Conservation (phyloP, 2,888 invertebrate genomes). For the Latrodectus hesperus region DNA sequence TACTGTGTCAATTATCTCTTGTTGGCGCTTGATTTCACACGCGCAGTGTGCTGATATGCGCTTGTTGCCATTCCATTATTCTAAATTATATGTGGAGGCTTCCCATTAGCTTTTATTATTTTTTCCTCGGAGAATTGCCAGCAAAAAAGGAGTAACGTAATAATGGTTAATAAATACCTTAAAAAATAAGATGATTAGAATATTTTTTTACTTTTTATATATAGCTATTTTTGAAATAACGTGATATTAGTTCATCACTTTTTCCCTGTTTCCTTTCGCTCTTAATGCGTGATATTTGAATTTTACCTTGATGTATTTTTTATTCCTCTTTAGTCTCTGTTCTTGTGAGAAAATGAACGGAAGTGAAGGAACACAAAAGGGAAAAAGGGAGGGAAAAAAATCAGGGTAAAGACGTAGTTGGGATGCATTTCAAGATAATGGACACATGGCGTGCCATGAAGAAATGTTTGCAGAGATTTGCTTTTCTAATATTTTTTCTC, state of each 20-base stretch:
- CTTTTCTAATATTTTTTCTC: neutral
- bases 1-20: conserved; percentile 1
- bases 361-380: conserved; percentile 5
- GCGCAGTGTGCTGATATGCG: conserved; percentile 9
- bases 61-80: conserved; percentile 20
- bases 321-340: conserved; percentile 5
- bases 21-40: conserved; percentile 27
- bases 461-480: conserved; percentile 17
- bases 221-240: neutral
- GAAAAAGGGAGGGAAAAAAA: neutral
- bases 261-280: neutral
- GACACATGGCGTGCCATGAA: conserved; percentile 32
- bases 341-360: conserved; percentile 1
- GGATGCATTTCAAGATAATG: conserved; percentile 51
- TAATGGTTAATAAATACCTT: conserved; percentile 27
- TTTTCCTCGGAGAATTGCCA: neutral
- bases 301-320: conserved; percentile 26
- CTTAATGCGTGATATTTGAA: conserved; percentile 38
- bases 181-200: neutral
- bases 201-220: neutral
- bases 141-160: conserved; percentile 7
- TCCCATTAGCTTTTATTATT: conserved; percentile 13
- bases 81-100: neutral
- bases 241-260: conserved; percentile 42
- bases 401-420: conserved; percentile 29